Conservation (phyloP, 1,140 invertebrate species). For the Drosophila elegans region DNA sequence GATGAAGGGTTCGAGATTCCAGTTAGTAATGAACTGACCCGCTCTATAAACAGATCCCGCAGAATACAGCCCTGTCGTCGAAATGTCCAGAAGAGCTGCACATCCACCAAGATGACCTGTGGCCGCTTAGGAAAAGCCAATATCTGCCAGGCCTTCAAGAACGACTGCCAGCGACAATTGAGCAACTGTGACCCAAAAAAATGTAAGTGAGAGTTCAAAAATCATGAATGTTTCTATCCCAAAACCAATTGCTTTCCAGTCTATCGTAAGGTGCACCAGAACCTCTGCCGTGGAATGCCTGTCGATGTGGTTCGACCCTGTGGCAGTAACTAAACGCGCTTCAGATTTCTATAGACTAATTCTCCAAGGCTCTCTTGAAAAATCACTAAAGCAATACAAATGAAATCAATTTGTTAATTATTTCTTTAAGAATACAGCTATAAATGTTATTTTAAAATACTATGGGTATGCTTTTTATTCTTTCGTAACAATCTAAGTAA, state of each 20-base stretch:
- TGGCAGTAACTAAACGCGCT: neutral
- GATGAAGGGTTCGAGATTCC: slow-evolving; percentile 16
- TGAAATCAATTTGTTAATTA: neutral
- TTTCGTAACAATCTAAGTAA: too few species aligned
- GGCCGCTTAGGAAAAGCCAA: slow-evolving; percentile 37
- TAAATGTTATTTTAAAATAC: too few species aligned
- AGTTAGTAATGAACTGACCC: neutral
- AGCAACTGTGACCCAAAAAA: slow-evolving; percentile 24
- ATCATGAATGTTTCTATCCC: neutral
- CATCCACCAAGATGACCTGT: slow-evolving; percentile 7
- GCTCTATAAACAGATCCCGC: slow-evolving; percentile 17
- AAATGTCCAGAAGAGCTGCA: slow-evolving; percentile 10
- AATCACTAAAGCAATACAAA: neutral
- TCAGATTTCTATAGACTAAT: too few species aligned
- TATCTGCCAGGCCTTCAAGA: slow-evolving; percentile 33
- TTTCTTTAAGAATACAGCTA: neutral
- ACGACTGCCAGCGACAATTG: slow-evolving; percentile 28
- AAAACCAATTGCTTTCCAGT: slow-evolving; percentile 10
- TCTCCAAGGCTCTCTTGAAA: too few species aligned
- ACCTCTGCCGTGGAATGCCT: slow-evolving; percentile 20
- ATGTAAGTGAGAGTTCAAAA: slow-evolving; percentile 11
- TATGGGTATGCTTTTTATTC: too few species aligned
- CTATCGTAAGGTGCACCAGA: slow-evolving; percentile 15
- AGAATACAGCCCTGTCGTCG: slow-evolving; percentile 14
- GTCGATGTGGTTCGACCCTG: slow-evolving; percentile 23